Percentiles rank a stretch among this genome's conserved stretches.
Conservation (phyloP, 1,140 invertebrate genomes). For the Anoplolepis gracilipes region DNA sequence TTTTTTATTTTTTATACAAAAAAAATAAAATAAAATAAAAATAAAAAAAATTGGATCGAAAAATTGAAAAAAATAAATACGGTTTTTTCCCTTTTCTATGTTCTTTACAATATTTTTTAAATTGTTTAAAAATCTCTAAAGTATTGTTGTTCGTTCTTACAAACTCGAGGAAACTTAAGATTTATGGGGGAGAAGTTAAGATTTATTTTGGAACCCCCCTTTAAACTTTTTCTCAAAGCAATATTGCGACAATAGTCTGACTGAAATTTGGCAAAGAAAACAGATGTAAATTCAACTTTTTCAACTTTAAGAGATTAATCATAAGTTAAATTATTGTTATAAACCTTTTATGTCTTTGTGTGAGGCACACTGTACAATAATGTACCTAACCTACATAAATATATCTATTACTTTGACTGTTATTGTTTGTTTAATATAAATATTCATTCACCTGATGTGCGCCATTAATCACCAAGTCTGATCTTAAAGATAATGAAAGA, state of each 20-base stretch:
- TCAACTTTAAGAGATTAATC: neutral
- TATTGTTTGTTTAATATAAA: constrained; percentile 55
- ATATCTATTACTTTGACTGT: constrained; percentile 61
- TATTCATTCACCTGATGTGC: constrained; percentile 52
- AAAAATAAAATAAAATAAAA: too few relatives aligned
- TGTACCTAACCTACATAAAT: too few relatives aligned
- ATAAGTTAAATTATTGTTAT: neutral
- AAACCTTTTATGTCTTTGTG: neutral
- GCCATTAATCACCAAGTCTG: neutral
- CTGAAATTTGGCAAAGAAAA: neutral
- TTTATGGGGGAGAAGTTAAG: constrained; percentile 8
- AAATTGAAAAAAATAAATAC: neutral
- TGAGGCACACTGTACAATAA: constrained; percentile 66
- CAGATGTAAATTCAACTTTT: neutral
- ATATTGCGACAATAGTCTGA: neutral
- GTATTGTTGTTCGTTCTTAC: neutral
- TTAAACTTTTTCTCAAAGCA: neutral
- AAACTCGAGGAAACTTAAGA: neutral
- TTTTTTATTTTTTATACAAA: too few relatives aligned
- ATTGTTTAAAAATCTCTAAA: neutral
- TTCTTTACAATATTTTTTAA: neutral
- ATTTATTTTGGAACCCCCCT: neutral
- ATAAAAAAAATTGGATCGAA: too few relatives aligned
- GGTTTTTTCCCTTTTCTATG: neutral
- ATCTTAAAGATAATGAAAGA: neutral